Evolutionary conservation across 2,888 invertebrate species (phyloP).

Genomic region (Anodontia alba): DNA sequence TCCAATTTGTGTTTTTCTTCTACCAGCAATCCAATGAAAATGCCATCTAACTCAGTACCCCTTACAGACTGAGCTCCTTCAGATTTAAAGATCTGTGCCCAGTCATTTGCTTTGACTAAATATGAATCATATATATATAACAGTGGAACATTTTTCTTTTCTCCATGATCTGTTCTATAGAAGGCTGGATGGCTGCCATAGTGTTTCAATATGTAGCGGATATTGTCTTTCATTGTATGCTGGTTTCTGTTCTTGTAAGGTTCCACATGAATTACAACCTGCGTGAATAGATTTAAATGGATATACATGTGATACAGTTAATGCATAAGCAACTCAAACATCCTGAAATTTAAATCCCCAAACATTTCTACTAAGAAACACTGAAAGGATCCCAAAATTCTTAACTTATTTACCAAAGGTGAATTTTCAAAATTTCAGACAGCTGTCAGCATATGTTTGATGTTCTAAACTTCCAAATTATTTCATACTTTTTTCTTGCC

Average conservation of each 20-base stretch:
- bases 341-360: too few species aligned
- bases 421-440: too few species aligned
- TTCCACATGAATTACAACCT: conserved; percentile 88
- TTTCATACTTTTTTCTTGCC: too few species aligned
- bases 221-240: conserved; percentile 81
- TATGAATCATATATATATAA: conserved; percentile 89
- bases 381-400: too few species aligned
- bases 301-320: background rate
- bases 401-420: too few species aligned
- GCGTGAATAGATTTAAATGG: too few species aligned
- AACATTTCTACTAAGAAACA: too few species aligned
- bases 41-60: conserved; percentile 87
- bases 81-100: conserved; percentile 85
- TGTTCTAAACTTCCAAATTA: too few species aligned
- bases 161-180: conserved; percentile 83
- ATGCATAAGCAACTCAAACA: too few species aligned
- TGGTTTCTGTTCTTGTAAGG: conserved; percentile 86
- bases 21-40: conserved; percentile 88
- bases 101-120: conserved; percentile 86
- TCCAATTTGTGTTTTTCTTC: conserved; percentile 86
- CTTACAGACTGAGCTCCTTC: conserved; percentile 86
- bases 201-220: conserved; percentile 81
- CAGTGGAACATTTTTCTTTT: conserved; percentile 86
- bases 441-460: too few species aligned
- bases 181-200: conserved; percentile 87